Base-by-base conservation (phyloP, 2,797 vertebrate genomes). In the Poecile montanus region DNA sequence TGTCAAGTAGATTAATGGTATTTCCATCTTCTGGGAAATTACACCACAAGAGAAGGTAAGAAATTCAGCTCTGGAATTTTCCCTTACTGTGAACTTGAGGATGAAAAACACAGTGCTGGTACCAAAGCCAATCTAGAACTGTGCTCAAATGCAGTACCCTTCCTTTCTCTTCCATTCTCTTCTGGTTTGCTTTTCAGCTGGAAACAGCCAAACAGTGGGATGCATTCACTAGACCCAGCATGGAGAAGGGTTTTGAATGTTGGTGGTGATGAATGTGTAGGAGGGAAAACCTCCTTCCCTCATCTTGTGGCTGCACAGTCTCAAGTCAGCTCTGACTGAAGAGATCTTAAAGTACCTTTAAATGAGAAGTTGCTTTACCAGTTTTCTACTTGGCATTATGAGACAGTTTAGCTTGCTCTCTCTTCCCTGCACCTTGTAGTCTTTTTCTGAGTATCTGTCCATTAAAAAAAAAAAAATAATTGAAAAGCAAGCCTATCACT, bases 161-260 rank as follows among this genome's bases (percentile, higher is more conserved):
- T 70, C 7, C 4, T 10, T 63, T 86, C 13, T 30, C 15, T 56
- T 40, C 11, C 9, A 21, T 23, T 87, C 7, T 58, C 6, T 42
- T 68, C 21, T 73, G 34, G 4, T 48, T 66, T 88, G 40, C 3
- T 48, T 77, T 65, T 68, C 12, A 50, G 16, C 30, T 84, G 44
- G 13, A 62, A 84, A 32, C 10, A 50, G 8, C 14, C 34, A 45
- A 21, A 16, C 20, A 27, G 9, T 21, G 7, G 29, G 45, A 29
- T 67, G 16, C 13, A 17, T 47, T 84, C 45, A 7, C 12, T 83
- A 44, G 25, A 36, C 29, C 7, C 7, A 48, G 22, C 32, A 4
- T 2, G 10, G 61, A 34, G 27, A 11, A 57, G 3, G 2, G 1
- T 15, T 85, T 44, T 74, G 38, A 42, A 16, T 1, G 1, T 1